These are phyloP conservation scores for Paguma larvata DNA, from an alignment of 2,797 vertebrate species.

Conservation along the genomic window DNA sequence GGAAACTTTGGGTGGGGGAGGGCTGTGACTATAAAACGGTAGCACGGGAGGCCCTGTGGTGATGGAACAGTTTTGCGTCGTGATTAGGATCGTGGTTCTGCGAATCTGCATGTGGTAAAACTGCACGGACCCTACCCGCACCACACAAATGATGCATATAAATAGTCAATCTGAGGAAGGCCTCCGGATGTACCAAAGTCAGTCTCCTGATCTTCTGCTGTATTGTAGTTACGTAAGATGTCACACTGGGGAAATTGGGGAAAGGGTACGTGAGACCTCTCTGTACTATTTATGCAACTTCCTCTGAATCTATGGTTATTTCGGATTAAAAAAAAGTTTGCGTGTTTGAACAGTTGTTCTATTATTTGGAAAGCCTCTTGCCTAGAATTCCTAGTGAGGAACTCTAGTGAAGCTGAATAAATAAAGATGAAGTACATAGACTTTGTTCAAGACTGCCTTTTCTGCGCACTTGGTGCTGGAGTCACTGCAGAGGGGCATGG, in stretches of 20 bases:
- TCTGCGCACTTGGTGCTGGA: neutral
- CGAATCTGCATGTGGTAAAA: neutral
- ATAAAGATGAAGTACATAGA: neutral
- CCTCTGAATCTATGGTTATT: neutral
- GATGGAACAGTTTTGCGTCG: neutral
- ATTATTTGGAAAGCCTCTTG: neutral
- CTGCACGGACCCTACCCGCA: neutral
- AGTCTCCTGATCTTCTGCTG: neutral
- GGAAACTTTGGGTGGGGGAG: fast-evolving
- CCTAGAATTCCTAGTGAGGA: neutral
- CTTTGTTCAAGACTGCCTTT: neutral
- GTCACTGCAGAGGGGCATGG: neutral
- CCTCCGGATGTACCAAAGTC: neutral
- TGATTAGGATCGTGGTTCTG: neutral
- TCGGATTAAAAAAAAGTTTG: neutral
- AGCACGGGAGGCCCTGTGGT: neutral
- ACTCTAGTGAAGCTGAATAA: neutral
- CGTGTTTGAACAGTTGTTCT: neutral
- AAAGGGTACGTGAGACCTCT: neutral
- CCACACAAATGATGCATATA: neutral
- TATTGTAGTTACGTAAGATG: neutral
- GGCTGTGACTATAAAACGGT: neutral
- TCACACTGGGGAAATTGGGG: neutral
- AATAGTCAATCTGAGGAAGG: neutral
- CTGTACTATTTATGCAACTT: neutral